Percentiles rank a stretch among this genome's conserved stretches.
phyloP scores from a whole-genome alignment of 1,140 invertebrate genomes.

The Euwallacea similis region DNA sequence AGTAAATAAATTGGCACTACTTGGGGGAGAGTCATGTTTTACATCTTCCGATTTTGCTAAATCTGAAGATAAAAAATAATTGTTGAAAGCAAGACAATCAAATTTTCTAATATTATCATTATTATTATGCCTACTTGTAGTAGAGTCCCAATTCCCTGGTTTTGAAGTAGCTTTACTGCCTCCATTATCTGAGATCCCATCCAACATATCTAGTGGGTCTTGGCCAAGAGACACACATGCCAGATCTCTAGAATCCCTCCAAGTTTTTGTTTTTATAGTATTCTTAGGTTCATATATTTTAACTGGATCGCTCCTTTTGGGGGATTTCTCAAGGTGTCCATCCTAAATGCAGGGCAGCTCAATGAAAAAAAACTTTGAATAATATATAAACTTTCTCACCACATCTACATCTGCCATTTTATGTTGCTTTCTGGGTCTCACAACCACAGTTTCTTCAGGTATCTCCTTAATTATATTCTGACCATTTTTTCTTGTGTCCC shows the following conservation, averaged over 20 bases:
- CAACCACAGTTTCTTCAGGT: background rate
- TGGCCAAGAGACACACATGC: conserved; percentile 62
- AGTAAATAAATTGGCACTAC: conserved; percentile 41
- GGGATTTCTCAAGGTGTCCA: conserved; percentile 9
- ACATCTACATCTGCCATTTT: background rate
- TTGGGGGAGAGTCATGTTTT: conserved; percentile 36
- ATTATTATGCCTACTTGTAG: too few relatives aligned
- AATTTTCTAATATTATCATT: too few relatives aligned
- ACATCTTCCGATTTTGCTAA: conserved; percentile 40
- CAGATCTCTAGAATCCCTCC: conserved; percentile 61
- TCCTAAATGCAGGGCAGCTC: background rate
- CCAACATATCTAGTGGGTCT: conserved; percentile 52
- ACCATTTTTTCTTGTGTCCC: background rate
- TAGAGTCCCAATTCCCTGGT: too few relatives aligned
- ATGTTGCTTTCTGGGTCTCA: conserved; percentile 10
- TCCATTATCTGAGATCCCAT: conserved; percentile 12
- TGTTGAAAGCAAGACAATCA: too few relatives aligned
- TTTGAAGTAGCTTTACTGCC: background rate
- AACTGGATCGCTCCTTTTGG: conserved; percentile 43
- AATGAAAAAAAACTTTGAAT: background rate
- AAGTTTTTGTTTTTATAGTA: conserved; percentile 59
- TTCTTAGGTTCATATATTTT: conserved; percentile 50
- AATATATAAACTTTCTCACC: background rate
- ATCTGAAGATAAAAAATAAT: too few relatives aligned
- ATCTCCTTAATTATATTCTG: background rate